Base-by-base conservation (phyloP, 2,888 invertebrate species). In the Omphaloscelis lunosa region DNA sequence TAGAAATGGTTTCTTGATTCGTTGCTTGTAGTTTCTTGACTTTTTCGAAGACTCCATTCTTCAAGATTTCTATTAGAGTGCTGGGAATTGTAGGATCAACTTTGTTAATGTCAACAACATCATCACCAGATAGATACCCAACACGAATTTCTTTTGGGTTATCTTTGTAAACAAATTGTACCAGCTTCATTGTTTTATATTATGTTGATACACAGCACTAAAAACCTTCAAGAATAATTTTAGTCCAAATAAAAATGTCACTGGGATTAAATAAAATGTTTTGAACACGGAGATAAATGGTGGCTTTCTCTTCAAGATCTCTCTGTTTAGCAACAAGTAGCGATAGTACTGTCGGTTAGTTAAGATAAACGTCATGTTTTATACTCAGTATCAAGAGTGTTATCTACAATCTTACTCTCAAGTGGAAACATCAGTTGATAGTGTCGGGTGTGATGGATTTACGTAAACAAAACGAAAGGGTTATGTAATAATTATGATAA, bases 41-140 rank as follows among this genome's bases (percentile, higher is more conserved):
- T 88, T 90, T 92, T 80, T 86, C 92, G 45, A 89, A 86, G 20
- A 73, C 86, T 82, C 93, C 92, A 62, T 94, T 93, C 66, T 91
- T 90, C 53, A 97, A 92, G n/a, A 97, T 95, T 12, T 92, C 91
- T 51, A 96, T 90, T 86, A 97, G 92, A 62, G 95, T 94, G 0
- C 83, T 89, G 7, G 95, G 93, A 7, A 95, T 90, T 69, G 91
- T 89, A 1, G 90, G 87, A 23, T 95, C 95, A 12, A 98, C 94
- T 85, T 97, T 97, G 72, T 98, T 97, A 82, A 98, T 97, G 80
- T 97, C 97, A 3, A 97, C 97, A 1, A 97, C 97, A 29, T 97
- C 97, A 71, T 97, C 96, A 51, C 96, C 95, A 20, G 97, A 94
- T 53, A 97, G 95, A 71, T 97, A 97, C 4, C 98, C 98, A 56